Percentiles rank a stretch among this genome's conserved stretches.
Evolutionary conservation across 1,140 invertebrate species (phyloP).

Genomic region (Cecropterus lyciades): DNA sequence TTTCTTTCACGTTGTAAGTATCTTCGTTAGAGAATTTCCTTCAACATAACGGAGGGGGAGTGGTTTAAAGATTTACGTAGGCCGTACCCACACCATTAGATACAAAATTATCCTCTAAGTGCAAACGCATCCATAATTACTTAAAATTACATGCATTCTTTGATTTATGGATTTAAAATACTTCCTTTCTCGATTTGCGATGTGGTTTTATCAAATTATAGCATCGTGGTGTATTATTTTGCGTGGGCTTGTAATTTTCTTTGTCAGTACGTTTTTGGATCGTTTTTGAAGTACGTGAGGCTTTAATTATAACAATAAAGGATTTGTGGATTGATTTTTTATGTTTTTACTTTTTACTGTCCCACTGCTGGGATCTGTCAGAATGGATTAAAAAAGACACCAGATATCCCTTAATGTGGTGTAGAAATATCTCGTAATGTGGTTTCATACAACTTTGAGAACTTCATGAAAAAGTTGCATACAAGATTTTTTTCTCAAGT

Average conservation of each 20-base stretch:
- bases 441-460: too few relatives aligned
- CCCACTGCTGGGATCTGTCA: too few relatives aligned
- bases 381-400: too few relatives aligned
- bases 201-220: constrained; percentile 19
- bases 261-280: constrained; percentile 5
- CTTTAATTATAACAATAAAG: neutral
- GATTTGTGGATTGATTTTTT: neutral
- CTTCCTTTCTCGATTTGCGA: neutral
- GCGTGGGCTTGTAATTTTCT: constrained; percentile 12
- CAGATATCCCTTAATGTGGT: too few relatives aligned
- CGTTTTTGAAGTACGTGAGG: neutral
- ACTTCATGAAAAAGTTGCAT: too few relatives aligned
- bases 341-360: too few relatives aligned
- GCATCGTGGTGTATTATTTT: neutral
- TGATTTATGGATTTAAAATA: constrained; percentile 26
- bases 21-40: too few relatives aligned
- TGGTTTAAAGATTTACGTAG: constrained; percentile 15
- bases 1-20: too few relatives aligned
- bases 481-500: too few relatives aligned
- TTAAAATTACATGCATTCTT: constrained; percentile 16
- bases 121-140: constrained; percentile 21
- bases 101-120: constrained; percentile 18
- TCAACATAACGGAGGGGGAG: neutral
- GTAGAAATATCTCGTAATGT: too few relatives aligned
- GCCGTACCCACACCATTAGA: constrained; percentile 12